phyloP scores from a whole-genome alignment of 2,888 invertebrate genomes.

The Dryomyza anilis region DNA sequence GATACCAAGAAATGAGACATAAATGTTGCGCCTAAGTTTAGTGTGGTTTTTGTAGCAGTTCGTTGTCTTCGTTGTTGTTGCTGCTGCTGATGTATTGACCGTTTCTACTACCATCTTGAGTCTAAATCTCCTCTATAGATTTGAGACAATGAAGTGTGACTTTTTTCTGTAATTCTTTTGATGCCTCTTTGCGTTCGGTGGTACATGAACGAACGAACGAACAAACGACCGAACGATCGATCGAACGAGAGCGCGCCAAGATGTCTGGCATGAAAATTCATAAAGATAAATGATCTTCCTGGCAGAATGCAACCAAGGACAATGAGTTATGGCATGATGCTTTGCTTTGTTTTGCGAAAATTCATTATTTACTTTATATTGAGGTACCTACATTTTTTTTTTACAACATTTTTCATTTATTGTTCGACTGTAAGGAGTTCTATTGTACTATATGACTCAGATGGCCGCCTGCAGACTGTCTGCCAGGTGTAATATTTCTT shows the following conservation, averaged over 20 bases:
- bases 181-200: neutral
- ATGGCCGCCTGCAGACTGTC: too few relatives aligned
- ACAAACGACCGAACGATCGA: too few relatives aligned
- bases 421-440: too few relatives aligned
- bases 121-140: too few relatives aligned
- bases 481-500: too few relatives aligned
- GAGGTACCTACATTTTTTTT: too few relatives aligned
- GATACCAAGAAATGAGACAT: constrained; percentile 23
- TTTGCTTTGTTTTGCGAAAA: neutral
- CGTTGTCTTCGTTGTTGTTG: neutral
- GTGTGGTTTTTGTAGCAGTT: too few relatives aligned
- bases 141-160: constrained; percentile 7
- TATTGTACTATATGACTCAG: too few relatives aligned
- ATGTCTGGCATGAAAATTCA: neutral
- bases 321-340: neutral
- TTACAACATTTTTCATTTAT: too few relatives aligned
- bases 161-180: neutral
- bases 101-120: neutral
- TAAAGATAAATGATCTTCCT: neutral
- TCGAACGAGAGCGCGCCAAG: neutral
- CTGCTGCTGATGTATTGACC: neutral
- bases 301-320: too few relatives aligned
- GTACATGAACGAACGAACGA: too few relatives aligned
- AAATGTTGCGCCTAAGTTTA: constrained; percentile 9
- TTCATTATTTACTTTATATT: neutral